Evolutionary conservation across 1,140 invertebrate species (phyloP).

Genomic region (Megalopta genalis): DNA sequence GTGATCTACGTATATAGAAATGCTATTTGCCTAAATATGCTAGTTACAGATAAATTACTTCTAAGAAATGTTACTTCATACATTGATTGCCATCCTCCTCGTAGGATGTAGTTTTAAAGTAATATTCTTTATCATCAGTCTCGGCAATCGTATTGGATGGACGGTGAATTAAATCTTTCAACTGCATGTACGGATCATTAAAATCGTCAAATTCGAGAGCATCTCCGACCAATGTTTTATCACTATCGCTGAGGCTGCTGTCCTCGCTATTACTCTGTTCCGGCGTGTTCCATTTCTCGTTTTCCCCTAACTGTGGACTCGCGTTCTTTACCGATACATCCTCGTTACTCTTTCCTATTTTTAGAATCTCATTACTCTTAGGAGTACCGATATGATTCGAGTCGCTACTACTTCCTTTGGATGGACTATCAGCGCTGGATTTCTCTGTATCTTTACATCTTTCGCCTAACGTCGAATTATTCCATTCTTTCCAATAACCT

Average conservation of each 20-base stretch:
- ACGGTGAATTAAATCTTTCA: not conserved
- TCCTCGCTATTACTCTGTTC: constrained; percentile 89
- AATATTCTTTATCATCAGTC: constrained; percentile 64
- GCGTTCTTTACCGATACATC: constrained; percentile 46
- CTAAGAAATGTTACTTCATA: too few relatives aligned
- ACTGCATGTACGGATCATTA: constrained; percentile 3
- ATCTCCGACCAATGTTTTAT: constrained; percentile 85
- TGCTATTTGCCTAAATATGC: too few relatives aligned
- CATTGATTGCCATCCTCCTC: constrained; percentile 66
- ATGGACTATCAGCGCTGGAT: constrained; percentile 38
- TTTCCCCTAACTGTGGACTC: constrained; percentile 56
- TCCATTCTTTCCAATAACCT: constrained; percentile 78
- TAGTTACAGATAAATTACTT: too few relatives aligned
- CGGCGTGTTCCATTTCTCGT: constrained; percentile 67
- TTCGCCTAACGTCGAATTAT: constrained; percentile 80
- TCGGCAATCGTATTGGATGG: constrained; percentile 51
- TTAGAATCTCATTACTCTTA: constrained; percentile 29
- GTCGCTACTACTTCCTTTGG: constrained; percentile 33
- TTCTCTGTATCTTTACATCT: constrained; percentile 55
- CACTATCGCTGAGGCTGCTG: constrained; percentile 88
- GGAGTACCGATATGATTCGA: not conserved
- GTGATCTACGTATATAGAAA: too few relatives aligned
- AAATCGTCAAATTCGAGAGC: constrained; percentile 78
- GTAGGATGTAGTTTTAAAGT: constrained; percentile 70
- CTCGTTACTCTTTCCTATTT: constrained; percentile 31